These are phyloP conservation scores for Aphaenogaster floridana DNA, from an alignment of 1,140 invertebrate species.

Conservation along the genomic window DNA sequence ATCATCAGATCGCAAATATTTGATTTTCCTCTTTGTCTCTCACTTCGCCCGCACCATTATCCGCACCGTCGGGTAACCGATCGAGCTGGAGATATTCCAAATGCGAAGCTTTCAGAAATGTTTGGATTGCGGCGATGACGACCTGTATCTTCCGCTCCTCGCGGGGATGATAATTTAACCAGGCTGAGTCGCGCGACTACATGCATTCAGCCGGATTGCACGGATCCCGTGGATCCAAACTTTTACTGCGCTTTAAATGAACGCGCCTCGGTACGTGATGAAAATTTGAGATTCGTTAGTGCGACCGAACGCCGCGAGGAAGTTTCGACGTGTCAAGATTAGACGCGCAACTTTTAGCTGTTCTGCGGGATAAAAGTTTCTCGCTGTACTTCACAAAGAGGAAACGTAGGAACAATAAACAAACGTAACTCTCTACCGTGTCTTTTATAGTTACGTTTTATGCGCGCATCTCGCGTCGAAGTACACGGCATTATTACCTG, in stretches of 20 bases:
- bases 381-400: neutral
- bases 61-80: neutral
- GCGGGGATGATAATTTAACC: conserved; percentile 43
- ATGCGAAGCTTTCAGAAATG: conserved; percentile 8
- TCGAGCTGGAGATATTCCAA: conserved; percentile 5
- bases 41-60: neutral
- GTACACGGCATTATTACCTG: neutral
- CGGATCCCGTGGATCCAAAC: conserved; percentile 32
- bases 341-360: conserved; percentile 36
- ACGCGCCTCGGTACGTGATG: conserved; percentile 54
- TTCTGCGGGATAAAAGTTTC: conserved; percentile 37
- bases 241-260: conserved; percentile 59
- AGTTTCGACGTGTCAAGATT: conserved; percentile 61
- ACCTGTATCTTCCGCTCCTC: neutral
- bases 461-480: neutral
- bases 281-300: conserved; percentile 58
- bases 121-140: conserved; percentile 8
- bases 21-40: neutral
- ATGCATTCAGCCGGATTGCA: conserved; percentile 1
- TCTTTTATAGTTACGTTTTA: conserved; percentile 5
- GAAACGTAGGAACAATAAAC: conserved; percentile 23
- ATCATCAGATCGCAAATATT: conserved; percentile 27
- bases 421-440: neutral
- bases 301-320: conserved; percentile 36
- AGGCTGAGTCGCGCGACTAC: conserved; percentile 2